Evolutionary conservation across 2,888 invertebrate genomes (phyloP).

Genomic region (Aphodius sticticus): DNA sequence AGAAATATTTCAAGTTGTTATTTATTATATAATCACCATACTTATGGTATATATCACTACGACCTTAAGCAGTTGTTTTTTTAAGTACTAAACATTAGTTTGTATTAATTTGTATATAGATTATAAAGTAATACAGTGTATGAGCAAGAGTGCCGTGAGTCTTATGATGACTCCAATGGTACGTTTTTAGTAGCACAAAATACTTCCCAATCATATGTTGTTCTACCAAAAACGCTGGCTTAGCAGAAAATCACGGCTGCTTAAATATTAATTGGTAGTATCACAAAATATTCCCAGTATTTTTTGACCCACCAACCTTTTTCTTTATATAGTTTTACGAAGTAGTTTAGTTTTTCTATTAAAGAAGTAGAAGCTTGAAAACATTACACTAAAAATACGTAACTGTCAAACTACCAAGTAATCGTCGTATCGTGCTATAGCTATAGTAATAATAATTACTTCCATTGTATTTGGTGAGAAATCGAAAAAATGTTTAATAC

Average conservation of each 20-base stretch:
- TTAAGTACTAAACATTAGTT: neutral
- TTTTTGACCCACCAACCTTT: slow-evolving; percentile 58
- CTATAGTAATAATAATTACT: slow-evolving; percentile 8
- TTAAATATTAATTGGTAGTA: slow-evolving; percentile 53
- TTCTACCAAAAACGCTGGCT: slow-evolving; percentile 44
- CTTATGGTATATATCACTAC: slow-evolving; percentile 15
- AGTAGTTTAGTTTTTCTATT: slow-evolving; percentile 7
- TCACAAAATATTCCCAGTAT: slow-evolving; percentile 62
- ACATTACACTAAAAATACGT: slow-evolving; percentile 15
- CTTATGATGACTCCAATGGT: neutral
- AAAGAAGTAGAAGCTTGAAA: neutral
- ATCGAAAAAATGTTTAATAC: neutral
- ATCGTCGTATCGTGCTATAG: neutral
- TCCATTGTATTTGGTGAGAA: neutral
- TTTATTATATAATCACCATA: neutral
- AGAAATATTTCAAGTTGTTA: slow-evolving; percentile 11
- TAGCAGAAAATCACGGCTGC: neutral
- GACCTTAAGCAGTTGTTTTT: neutral
- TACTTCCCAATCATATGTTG: slow-evolving; percentile 60
- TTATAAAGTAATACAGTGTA: neutral
- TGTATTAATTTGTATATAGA: neutral
- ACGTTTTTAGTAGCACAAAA: slow-evolving; percentile 45
- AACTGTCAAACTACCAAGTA: slow-evolving; percentile 13
- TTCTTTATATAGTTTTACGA: slow-evolving; percentile 8
- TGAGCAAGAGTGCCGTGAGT: slow-evolving; percentile 15